Evolutionary conservation across 2,113 vertebrate species (phyloP).

Genomic region (Malurus melanocephalus): DNA sequence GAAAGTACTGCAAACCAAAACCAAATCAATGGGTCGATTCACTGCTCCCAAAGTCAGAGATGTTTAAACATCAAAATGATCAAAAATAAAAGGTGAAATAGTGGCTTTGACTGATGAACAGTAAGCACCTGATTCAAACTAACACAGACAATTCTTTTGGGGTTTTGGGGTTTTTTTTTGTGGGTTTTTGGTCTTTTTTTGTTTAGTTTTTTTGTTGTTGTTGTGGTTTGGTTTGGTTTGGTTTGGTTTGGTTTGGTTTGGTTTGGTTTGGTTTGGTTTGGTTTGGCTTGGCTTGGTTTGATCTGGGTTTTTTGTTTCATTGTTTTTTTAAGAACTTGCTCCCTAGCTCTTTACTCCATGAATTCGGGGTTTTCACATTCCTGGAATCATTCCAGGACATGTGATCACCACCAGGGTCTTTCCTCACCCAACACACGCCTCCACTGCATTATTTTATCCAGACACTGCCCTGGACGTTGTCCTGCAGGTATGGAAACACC

Average conservation of each 20-base stretch:
- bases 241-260: too few relatives aligned
- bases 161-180: neutral
- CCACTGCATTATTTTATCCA: neutral
- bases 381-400: neutral
- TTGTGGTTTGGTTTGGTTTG: too few relatives aligned
- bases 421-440: accelerated
- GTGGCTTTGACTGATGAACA: neutral
- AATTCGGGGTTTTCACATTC: neutral
- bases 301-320: too few relatives aligned
- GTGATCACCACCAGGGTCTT: neutral
- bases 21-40: neutral
- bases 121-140: neutral
- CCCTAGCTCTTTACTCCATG: neutral
- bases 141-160: accelerated
- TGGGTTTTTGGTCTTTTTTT: too few relatives aligned
- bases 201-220: too few relatives aligned
- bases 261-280: too few relatives aligned
- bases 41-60: neutral
- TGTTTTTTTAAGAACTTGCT: neutral
- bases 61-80: neutral
- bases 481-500: neutral
- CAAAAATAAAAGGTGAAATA: neutral
- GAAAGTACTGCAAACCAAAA: too few relatives aligned
- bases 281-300: too few relatives aligned
- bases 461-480: accelerated